Percentiles rank a stretch among this genome's conserved stretches.
Evolutionary conservation across 2,888 invertebrate species (phyloP).

Genomic region (Lepidocyrtinus sp.): DNA sequence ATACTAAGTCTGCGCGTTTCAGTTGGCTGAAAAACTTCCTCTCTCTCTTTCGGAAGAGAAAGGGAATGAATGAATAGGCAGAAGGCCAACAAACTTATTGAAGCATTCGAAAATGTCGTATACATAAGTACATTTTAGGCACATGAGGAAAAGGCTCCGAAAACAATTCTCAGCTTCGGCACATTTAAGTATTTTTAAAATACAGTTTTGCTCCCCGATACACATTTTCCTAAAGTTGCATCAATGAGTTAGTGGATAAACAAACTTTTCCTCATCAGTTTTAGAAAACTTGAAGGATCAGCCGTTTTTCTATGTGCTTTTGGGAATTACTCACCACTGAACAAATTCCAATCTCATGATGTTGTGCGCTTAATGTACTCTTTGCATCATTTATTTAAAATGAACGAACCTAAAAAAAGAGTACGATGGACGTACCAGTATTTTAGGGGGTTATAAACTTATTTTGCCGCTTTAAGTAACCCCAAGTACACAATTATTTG

Average conservation of each 20-base stretch:
- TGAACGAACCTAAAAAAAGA: too few relatives aligned
- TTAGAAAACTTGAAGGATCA: constrained; percentile 34
- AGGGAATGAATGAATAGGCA: constrained; percentile 57
- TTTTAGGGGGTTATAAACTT: too few relatives aligned
- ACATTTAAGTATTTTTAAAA: too few relatives aligned
- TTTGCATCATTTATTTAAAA: constrained; percentile 26
- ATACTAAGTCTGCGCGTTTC: constrained; percentile 12
- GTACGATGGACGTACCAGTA: too few relatives aligned
- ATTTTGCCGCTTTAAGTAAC: too few relatives aligned
- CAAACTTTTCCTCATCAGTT: constrained; percentile 32
- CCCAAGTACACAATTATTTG: too few relatives aligned
- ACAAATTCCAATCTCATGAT: constrained; percentile 50
- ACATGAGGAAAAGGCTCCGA: background rate
- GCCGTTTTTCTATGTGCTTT: constrained; percentile 28
- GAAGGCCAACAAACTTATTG: constrained; percentile 57
- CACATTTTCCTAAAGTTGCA: too few relatives aligned
- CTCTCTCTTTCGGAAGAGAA: too few relatives aligned
- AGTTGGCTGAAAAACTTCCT: too few relatives aligned
- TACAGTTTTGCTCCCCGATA: too few relatives aligned
- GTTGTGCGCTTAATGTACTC: constrained; percentile 15
- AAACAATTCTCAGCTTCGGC: too few relatives aligned
- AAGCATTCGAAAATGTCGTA: constrained; percentile 58
- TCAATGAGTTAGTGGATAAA: too few relatives aligned
- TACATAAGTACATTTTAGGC: constrained; percentile 47
- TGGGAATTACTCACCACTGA: constrained; percentile 56